Percentiles rank a stretch among this genome's conserved stretches.
These are phyloP conservation scores for western clawed frog (Xenopus tropicalis) DNA, from an alignment of 2,113 vertebrate species.

Conservation along the genomic window UCB_Xtro_10.0 CM004445.2:82399001-82399500, in stretches of 20 bases:
- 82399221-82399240: slow-evolving; percentile 24
- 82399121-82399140: slow-evolving; percentile 13
- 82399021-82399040: no score
- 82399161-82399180: background rate
- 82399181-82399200: background rate
- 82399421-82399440: no score
- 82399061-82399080: no score
- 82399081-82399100: no score
- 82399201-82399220: background rate
- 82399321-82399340: background rate
- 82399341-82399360: background rate
- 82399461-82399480: no score
- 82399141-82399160: background rate
- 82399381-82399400: background rate
- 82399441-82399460: no score
- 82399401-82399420: no score
- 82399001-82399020: no score
- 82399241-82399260: slow-evolving; percentile 13
- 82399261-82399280: slow-evolving; percentile 5
- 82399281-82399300: background rate
- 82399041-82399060: no score
- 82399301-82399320: background rate
- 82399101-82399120: no score
- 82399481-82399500: no score
- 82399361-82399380: slow-evolving; percentile 5